Evolutionary conservation across 2,888 invertebrate species (phyloP), one percentile per base, ranked within the genome.

Genomic region (Stratiomys singularior): DNA sequence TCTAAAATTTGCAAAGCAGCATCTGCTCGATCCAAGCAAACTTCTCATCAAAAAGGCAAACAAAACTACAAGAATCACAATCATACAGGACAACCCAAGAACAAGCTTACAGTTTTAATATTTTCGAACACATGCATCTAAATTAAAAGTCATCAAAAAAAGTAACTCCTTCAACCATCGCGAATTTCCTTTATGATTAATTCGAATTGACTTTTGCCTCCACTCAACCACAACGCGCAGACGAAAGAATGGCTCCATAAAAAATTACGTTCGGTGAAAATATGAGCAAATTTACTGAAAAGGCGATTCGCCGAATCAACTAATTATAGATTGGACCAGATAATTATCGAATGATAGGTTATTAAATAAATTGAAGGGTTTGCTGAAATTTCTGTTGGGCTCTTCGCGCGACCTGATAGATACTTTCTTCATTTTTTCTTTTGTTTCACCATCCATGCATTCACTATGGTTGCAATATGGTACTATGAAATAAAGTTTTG

Each of bases 281-380:
- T 67, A 67, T 28, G 23, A 23, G 23, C 23, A 46, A 46, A 7
- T 46, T 25, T 21, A 67, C 23, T 11, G 67, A 67, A 23, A 18
- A 21, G 44, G 67, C 44, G 46, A 67, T 67, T 67, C 46, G 67
- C 67, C 67, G 67, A 67, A 67, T 67, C 46, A 46, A 67, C 67
- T 44, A 67, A 67, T 67, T 67, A 67, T 44, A 46, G 67, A 67
- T 67, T 44, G 9, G 23, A 18, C 21, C 67, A 15, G 46, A 67
- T 67, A 67, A 67, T 67, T 67, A 21, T 21, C 46, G 67, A 46
- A 67, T 67, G 67, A 67, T 67, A 67, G 67, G 67, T 67, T 67
- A 46, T 67, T 46, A 67, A 44, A 21, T n/a, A 67, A 67, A 67
- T 67, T 67, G 67, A 67, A 46, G 46, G 67, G 67, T 67, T 67